Evolutionary conservation across 1,140 invertebrate genomes (phyloP).

Genomic region (Drosophila orosa): DNA sequence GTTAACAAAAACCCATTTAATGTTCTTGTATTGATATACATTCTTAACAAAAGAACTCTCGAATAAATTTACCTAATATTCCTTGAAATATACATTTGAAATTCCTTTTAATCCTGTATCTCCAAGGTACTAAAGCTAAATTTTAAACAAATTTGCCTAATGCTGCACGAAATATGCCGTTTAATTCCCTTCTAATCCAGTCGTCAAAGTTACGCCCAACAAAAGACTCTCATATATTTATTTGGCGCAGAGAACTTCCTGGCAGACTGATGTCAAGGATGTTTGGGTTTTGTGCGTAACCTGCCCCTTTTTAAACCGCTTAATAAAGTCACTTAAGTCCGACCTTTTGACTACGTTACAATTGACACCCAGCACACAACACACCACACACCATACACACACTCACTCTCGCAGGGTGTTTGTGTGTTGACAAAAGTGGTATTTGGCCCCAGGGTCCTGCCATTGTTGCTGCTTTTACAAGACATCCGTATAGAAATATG

Average conservation of each 20-base stretch:
- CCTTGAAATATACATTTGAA: neutral
- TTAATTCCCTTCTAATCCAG: conserved; percentile 57
- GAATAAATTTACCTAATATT: neutral
- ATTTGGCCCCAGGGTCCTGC: conserved; percentile 67
- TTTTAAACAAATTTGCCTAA: conserved; percentile 31
- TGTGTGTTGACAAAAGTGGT: conserved; percentile 74
- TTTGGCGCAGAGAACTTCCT: conserved; percentile 24
- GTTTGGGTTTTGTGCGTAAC: conserved; percentile 33
- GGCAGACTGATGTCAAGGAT: conserved; percentile 27
- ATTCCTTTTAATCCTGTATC: neutral
- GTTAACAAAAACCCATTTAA: too few relatives aligned
- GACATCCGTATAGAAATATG: conserved; percentile 21
- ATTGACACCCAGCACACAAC: conserved; percentile 71
- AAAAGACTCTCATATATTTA: conserved; percentile 15
- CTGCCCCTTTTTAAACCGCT: conserved; percentile 81
- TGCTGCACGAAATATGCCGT: conserved; percentile 19
- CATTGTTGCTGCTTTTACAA: conserved; percentile 72
- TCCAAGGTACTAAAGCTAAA: neutral
- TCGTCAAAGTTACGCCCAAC: conserved; percentile 27
- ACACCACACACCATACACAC: neutral
- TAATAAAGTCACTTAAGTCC: conserved; percentile 83
- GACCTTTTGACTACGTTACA: conserved; percentile 80
- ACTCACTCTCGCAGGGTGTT: conserved; percentile 26
- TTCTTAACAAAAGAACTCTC: neutral
- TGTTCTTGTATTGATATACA: too few relatives aligned